These are phyloP conservation scores for Sesia bembeciformis DNA, from an alignment of 2,888 invertebrate species.

Conservation along the genomic window DNA sequence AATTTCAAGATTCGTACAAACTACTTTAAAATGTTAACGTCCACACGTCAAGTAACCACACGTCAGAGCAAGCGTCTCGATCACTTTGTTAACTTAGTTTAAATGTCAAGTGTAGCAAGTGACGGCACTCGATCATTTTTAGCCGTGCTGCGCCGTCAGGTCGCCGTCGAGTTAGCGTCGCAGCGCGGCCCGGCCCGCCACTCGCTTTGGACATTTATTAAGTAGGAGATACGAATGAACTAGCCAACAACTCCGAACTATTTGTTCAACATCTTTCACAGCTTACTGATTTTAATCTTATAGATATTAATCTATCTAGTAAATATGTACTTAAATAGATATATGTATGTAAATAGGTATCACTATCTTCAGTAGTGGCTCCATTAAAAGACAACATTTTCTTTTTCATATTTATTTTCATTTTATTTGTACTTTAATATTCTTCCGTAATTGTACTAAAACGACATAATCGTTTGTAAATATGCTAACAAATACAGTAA, in stretches of 20 bases:
- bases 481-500: no score
- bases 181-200: constrained; percentile 17
- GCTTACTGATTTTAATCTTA: neutral
- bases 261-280: neutral
- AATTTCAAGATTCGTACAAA: no score
- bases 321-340: no score
- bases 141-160: constrained; percentile 34
- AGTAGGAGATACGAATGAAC: constrained; percentile 43
- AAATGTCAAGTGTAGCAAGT: constrained; percentile 21
- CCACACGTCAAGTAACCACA: no score
- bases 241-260: constrained; percentile 18
- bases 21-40: no score
- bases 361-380: no score
- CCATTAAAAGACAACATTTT: no score
- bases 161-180: constrained; percentile 55
- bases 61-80: constrained; percentile 1
- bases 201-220: constrained; percentile 48
- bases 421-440: no score
- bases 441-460: no score
- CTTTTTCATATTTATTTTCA: no score
- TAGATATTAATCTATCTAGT: neutral
- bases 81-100: constrained; percentile 16
- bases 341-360: no score
- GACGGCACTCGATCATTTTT: constrained; percentile 41
- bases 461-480: no score